Conservation (phyloP, 1,140 invertebrate genomes). For the Anastatus disparis region DNA sequence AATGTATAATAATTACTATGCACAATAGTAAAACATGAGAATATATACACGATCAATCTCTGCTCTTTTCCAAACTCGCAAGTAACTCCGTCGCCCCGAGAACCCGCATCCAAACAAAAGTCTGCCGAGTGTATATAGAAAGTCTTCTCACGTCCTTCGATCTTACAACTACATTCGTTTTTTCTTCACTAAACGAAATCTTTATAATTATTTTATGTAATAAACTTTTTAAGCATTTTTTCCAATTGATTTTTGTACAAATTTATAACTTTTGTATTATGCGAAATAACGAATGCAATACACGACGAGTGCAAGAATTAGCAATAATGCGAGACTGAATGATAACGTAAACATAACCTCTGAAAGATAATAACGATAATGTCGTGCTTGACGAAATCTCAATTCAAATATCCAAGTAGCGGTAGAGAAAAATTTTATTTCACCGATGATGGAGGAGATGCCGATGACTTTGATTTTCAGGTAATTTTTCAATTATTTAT, state of each 20-base stretch:
- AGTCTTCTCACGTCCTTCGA: background rate
- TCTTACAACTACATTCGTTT: slow-evolving; percentile 13
- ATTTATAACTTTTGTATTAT: slow-evolving; percentile 7
- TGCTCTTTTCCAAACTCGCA: too few species aligned
- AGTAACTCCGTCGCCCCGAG: too few species aligned
- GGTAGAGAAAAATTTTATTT: slow-evolving; percentile 46
- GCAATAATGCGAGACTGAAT: background rate
- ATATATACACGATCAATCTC: too few species aligned
- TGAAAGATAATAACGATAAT: slow-evolving; percentile 41
- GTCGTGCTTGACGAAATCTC: slow-evolving; percentile 46
- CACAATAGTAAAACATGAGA: too few species aligned
- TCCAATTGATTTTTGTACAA: background rate
- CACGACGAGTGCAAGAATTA: background rate
- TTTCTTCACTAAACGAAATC: background rate
- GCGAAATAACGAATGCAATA: background rate
- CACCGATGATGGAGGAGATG: slow-evolving; percentile 49
- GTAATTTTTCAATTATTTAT: too few species aligned
- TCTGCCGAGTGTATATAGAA: background rate
- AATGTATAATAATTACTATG: too few species aligned
- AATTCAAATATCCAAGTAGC: slow-evolving; percentile 50
- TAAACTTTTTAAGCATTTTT: background rate
- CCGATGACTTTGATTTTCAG: slow-evolving; percentile 59
- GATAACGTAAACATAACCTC: slow-evolving; percentile 40
- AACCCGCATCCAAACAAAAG: slow-evolving; percentile 33
- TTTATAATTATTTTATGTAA: background rate